These are phyloP conservation scores for Heterodera filipjevi DNA, from an alignment of 2,888 invertebrate genomes.

Conservation along the genomic window DNA sequence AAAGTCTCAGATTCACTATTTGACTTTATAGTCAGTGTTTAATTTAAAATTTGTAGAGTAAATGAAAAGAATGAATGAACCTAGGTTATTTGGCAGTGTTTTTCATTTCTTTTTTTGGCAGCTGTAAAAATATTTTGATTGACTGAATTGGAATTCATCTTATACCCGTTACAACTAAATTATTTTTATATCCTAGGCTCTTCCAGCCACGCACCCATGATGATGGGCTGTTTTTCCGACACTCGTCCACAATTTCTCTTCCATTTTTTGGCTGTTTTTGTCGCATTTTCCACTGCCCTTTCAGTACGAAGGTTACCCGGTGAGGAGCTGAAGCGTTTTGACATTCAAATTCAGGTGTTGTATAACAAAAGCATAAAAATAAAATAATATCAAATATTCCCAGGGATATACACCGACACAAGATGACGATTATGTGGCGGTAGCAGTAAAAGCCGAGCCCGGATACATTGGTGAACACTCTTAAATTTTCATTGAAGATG, in stretches of 20 bases:
- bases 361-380: background rate
- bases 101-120: no score
- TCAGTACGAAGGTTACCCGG: background rate
- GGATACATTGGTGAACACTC: constrained; percentile 58
- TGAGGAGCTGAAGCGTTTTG: constrained; percentile 1
- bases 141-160: no score
- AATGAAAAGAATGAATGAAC: no score
- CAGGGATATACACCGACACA: constrained; percentile 42
- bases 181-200: no score
- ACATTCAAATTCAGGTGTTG: constrained; percentile 16
- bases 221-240: background rate
- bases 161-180: no score
- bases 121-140: no score
- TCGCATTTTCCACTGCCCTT: background rate
- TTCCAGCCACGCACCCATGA: no score
- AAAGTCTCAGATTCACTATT: no score
- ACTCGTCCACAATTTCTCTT: background rate
- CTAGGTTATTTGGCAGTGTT: no score
- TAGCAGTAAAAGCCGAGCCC: constrained; percentile 55
- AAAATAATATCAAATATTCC: background rate
- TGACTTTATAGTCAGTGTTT: no score
- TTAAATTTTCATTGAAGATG: no score
- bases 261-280: background rate
- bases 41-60: no score
- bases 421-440: constrained; percentile 62